Base-by-base conservation (phyloP, 2,113 vertebrate genomes). In the Thalassarche chlororhynchos region DNA sequence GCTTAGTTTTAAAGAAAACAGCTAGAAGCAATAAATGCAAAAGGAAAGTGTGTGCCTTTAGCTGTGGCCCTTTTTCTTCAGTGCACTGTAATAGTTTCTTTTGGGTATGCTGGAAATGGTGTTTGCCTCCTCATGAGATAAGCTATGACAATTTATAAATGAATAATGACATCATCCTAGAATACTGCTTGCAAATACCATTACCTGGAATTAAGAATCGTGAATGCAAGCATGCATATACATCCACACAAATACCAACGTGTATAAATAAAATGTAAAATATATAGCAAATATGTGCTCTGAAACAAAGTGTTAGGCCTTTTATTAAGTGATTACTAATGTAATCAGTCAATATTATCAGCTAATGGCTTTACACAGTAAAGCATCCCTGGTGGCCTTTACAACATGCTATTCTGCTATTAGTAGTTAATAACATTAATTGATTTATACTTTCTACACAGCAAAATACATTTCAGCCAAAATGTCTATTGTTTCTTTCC, bases 401-500 rank as follows among this genome's bases (percentile, higher is more conserved):
- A 28, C 58, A 84, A 44, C 3, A 4, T 44, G 18, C 8, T 77
- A 2, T 71, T 60, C 52, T 51, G 15, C 58, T 60, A 3, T 17
- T 75, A 17, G 8, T n/a, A 28, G 7, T 34, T 77, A 55, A 24
- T 57, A 58, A 47, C 12, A 34, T 66, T 34, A 16, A 36, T 60
- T 62, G 62, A 19, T 8, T 82, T 52, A 4, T 7, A 55, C 12
- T 71, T 91, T 75, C 36, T 68, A 8, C 12, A 12, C 10, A 40
- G 55, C 21, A 77, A 84, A 77, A 55, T 3, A 34, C 12, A 32
- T 76, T 77, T 75, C 36, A 57, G 17, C 17, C 14, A 46, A 36
- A 29, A 51, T 9, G 9, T 25, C 47, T 40, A 0, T 34, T 71
- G 14, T 0, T 8, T 55, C 8, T 42, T 42, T 7, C 1, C 1